Base-by-base conservation (phyloP, 2,113 vertebrate species). In the Syrrhaptes paradoxus region DNA sequence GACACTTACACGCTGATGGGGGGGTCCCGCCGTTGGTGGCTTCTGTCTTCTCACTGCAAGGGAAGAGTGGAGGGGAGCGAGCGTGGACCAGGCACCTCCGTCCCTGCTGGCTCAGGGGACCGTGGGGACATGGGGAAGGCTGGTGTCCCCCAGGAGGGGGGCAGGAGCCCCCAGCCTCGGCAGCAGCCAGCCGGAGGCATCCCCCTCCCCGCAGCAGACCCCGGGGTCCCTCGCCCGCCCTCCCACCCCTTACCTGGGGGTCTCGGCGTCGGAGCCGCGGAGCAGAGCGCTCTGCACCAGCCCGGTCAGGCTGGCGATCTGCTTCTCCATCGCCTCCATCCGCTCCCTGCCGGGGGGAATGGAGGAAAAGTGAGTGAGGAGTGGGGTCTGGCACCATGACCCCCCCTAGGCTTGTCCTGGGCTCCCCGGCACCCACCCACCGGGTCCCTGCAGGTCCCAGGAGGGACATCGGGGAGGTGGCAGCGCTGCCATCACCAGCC, bases 281-380 rank as follows among this genome's bases (percentile, higher is more conserved):
- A 99, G 99, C 90, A 99, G 97, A 28, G 99, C 99, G 8, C 99
- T 99, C 98, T 99, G 99, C 66, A 99, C 99, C 90, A 99, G 98
- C 65, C 99, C 99, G 0, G 99, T 99, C 95, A 99, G 98, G 96
- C 99, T 99, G 96, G 99, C 99, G 16, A 99, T 99, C 97, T 99
- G 99, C 97, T 99, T 99, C 97, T 99, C 99, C 99, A 99, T 99
- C 11, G 99, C 99, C 91, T 99, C 99, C 99, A 99, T 99, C 29
- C 99, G 98, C 96, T 99, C 99, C 96, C 99, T 94, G 82, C 17
- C 22, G 0, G 2, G 36, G 49, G 46, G 6, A 57, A 63, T 38
- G 57, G 25, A n/a, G 28, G 45, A 17, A 24, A 8, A 5, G 3
- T 0, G 2, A 2, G 2, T 94, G 55, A 94, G 29, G 17, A 2